A percentile compares a stretch with the other conserved stretches of the same genome.
Evolutionary conservation across 64 coral and sea anemone genomes (phyloP).

Genomic region (Actinia tenebrosa): DNA sequence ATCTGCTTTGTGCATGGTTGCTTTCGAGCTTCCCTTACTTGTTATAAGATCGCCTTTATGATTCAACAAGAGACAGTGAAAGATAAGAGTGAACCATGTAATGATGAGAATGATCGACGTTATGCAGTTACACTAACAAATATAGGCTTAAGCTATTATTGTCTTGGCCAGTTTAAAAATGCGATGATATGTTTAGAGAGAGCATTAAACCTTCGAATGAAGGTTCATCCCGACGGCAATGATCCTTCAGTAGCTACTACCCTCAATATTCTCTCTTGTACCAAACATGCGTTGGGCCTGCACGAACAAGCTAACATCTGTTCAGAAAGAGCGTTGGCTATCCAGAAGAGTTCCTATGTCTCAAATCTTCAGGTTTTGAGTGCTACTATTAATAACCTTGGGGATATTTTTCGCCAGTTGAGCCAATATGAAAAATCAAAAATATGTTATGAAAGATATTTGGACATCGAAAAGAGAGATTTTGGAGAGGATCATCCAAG

Average conservation of each 20-base stretch:
- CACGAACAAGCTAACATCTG: not conserved
- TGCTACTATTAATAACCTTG: not conserved
- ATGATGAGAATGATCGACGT: not conserved
- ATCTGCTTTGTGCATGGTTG: not conserved
- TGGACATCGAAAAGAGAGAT: not conserved
- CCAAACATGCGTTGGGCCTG: slow-evolving; percentile 15
- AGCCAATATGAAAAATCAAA: not conserved
- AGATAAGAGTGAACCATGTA: too few species aligned
- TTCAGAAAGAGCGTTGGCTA: slow-evolving; percentile 1
- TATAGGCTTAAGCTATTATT: not conserved
- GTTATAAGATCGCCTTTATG: not conserved
- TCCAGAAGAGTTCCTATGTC: not conserved
- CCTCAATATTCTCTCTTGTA: not conserved
- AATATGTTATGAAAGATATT: not conserved
- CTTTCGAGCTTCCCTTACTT: not conserved
- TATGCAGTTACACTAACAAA: not conserved
- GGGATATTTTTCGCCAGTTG: not conserved
- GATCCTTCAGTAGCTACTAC: slow-evolving; percentile 20
- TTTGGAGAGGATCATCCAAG: not conserved
- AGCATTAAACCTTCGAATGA: slow-evolving; percentile 5
- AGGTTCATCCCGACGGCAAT: not conserved
- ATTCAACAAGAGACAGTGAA: slow-evolving; percentile 3
- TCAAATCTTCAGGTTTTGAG: not conserved
- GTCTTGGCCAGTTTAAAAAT: not conserved
- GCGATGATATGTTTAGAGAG: slow-evolving; percentile 24